Percentiles rank a stretch among this genome's conserved stretches.
Conservation (phyloP, 2,113 vertebrate species). For the Triplophysa siluroides region DNA sequence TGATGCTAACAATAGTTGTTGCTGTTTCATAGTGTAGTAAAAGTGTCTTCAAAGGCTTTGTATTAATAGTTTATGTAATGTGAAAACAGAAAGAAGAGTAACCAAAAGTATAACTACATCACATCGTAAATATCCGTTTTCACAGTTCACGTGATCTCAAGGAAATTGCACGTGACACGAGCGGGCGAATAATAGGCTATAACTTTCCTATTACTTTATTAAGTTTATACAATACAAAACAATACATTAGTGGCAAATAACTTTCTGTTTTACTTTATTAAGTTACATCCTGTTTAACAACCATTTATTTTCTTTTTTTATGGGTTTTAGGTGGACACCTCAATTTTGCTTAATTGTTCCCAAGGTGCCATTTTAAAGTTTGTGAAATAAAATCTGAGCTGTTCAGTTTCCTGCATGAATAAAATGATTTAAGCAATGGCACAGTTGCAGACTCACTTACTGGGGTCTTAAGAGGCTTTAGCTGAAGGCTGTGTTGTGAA, state of each 20-base stretch:
- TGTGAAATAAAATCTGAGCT: constrained; percentile 50
- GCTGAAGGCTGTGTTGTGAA: constrained; percentile 58
- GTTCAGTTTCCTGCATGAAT: constrained; percentile 46
- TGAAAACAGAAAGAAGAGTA: background rate
- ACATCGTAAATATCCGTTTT: no score
- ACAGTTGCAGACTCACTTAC: constrained; percentile 50
- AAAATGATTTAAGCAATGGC: constrained; percentile 45
- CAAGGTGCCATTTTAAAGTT: constrained; percentile 19
- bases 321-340: background rate
- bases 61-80: background rate
- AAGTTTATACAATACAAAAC: no score
- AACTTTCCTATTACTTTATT: no score
- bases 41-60: background rate
- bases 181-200: no score
- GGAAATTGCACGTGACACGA: no score
- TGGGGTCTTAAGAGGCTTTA: constrained; percentile 64
- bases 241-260: no score
- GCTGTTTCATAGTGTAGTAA: background rate
- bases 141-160: no score
- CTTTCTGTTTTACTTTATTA: no score
- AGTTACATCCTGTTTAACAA: no score
- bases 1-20: background rate
- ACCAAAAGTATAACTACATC: background rate
- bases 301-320: background rate
- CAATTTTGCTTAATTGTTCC: background rate